Conservation (phyloP, 1,140 invertebrate genomes). For the Camponotus vicinus region DNA sequence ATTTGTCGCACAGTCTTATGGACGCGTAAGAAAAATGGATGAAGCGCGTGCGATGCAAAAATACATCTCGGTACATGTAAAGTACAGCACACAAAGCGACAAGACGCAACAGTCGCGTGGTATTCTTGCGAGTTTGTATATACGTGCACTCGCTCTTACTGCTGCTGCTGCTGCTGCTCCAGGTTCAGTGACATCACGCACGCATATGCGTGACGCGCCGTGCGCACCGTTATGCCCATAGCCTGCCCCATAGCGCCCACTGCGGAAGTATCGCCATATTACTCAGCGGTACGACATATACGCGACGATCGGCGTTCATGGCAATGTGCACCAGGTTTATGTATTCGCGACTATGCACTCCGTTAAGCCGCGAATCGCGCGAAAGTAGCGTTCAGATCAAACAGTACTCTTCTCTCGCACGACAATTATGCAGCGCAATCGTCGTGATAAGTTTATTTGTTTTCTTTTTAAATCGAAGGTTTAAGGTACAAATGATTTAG, state of each 20-base stretch:
- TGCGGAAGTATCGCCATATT: conserved; percentile 78
- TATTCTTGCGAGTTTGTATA: conserved; percentile 49
- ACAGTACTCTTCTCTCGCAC: not conserved
- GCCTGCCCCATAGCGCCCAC: conserved; percentile 75
- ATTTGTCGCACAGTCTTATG: conserved; percentile 1
- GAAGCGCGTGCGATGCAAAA: not conserved
- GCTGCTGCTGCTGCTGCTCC: conserved; percentile 53
- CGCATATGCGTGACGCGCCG: conserved; percentile 81
- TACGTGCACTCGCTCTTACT: conserved; percentile 48
- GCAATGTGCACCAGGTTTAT: conserved; percentile 35
- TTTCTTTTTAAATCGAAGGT: too few species aligned
- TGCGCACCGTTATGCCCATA: conserved; percentile 82
- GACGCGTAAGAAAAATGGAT: conserved; percentile 4
- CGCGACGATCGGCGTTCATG: conserved; percentile 64
- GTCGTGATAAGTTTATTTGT: not conserved
- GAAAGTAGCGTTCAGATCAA: not conserved
- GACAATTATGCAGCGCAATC: not conserved
- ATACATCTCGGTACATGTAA: conserved; percentile 6
- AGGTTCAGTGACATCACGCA: conserved; percentile 84
- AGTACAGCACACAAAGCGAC: not conserved
- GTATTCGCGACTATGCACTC: conserved; percentile 29
- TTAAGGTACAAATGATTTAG: too few species aligned
- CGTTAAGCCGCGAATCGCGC: conserved; percentile 30
- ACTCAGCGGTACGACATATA: conserved; percentile 69
- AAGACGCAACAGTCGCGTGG: conserved; percentile 63